Percentiles rank a stretch among this genome's conserved stretches.
Evolutionary conservation across 2,113 vertebrate species (phyloP).

Genomic region (Osmerus eperlanus): DNA sequence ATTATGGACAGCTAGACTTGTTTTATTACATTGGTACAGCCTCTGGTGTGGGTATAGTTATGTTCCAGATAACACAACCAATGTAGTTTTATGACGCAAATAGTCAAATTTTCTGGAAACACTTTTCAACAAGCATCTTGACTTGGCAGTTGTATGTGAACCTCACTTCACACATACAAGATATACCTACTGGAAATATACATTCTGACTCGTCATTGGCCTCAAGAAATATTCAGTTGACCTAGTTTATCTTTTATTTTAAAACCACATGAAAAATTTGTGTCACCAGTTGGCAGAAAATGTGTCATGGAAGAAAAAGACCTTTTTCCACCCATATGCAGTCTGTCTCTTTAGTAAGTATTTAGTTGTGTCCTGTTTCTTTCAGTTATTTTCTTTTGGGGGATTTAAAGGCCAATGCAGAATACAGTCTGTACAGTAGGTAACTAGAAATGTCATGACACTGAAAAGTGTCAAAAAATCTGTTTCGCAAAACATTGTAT

Average conservation of each 20-base stretch:
- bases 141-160: too few relatives aligned
- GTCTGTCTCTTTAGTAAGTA: constrained; percentile 25
- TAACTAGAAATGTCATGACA: constrained; percentile 43
- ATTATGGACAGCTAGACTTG: too few relatives aligned
- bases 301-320: constrained; percentile 35
- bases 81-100: too few relatives aligned
- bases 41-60: too few relatives aligned
- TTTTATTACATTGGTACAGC: too few relatives aligned
- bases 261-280: constrained; percentile 43
- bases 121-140: too few relatives aligned
- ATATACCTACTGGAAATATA: constrained; percentile 23
- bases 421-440: constrained; percentile 41
- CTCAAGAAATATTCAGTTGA: constrained; percentile 66
- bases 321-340: constrained; percentile 9
- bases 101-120: too few relatives aligned
- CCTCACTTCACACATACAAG: neutral
- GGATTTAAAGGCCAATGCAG: constrained; percentile 51
- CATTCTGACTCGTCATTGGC: constrained; percentile 52
- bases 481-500: constrained; percentile 49
- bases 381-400: constrained; percentile 18
- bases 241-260: constrained; percentile 62
- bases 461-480: constrained; percentile 49
- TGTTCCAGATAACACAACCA: too few relatives aligned
- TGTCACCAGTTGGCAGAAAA: constrained; percentile 53
- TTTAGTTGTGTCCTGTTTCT: constrained; percentile 17